A percentile compares a stretch with the other conserved stretches of the same genome.
Evolutionary conservation across 1,140 invertebrate species (phyloP).

Genomic region (Zelostemma sp.): DNA sequence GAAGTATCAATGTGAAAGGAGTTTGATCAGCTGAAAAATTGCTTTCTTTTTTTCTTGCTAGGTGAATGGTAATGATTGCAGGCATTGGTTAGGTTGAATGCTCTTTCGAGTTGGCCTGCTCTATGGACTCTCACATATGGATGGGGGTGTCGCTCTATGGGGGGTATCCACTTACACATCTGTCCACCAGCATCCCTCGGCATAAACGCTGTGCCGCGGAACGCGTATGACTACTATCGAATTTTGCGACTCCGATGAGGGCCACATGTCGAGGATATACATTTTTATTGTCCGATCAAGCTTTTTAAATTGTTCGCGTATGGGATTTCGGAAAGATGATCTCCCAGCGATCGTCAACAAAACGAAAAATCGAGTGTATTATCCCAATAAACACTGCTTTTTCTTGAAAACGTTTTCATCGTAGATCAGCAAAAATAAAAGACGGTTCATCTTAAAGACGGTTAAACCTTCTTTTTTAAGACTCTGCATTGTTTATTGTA

Average conservation of each 20-base stretch:
- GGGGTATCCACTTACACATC: slow-evolving; percentile 66
- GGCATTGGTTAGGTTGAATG: slow-evolving; percentile 42
- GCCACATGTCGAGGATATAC: slow-evolving; percentile 58
- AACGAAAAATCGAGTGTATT: too few relatives aligned
- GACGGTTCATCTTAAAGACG: too few relatives aligned
- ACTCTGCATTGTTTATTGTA: too few relatives aligned
- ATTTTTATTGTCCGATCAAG: slow-evolving; percentile 27
- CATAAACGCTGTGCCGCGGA: slow-evolving; percentile 37
- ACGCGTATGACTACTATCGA: slow-evolving; percentile 47
- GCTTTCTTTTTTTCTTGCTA: slow-evolving; percentile 16
- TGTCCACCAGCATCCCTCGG: slow-evolving; percentile 65
- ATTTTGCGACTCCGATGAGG: slow-evolving; percentile 51
- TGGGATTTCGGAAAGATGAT: too few relatives aligned
- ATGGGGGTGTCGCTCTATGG: slow-evolving; percentile 52
- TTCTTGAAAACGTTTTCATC: too few relatives aligned
- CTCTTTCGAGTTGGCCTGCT: slow-evolving; percentile 35
- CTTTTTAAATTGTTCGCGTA: slow-evolving; percentile 25
- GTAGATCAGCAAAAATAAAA: too few relatives aligned
- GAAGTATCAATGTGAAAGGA: slow-evolving; percentile 6
- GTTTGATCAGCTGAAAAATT: slow-evolving; percentile 20
- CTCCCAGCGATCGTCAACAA: too few relatives aligned
- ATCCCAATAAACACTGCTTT: too few relatives aligned
- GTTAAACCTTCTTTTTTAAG: too few relatives aligned
- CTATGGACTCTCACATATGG: slow-evolving; percentile 43
- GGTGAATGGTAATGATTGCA: slow-evolving; percentile 45